These are phyloP conservation scores for Pseudomyrmex concolor DNA, from an alignment of 1,140 invertebrate species.

Conservation along the genomic window DNA sequence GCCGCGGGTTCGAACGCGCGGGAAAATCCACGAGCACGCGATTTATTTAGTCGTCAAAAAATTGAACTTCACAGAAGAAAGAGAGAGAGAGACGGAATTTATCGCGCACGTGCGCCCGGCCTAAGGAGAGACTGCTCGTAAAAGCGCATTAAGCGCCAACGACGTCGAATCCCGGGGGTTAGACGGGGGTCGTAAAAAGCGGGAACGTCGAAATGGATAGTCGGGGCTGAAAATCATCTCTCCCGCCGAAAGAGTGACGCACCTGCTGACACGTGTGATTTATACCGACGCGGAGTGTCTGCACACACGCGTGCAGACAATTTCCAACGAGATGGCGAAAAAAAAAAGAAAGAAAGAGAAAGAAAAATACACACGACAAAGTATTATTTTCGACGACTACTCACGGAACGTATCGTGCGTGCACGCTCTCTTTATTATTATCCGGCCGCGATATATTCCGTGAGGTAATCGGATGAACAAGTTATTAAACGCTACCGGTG, in stretches of 20 bases:
- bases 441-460: conserved; percentile 37
- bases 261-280: conserved; percentile 58
- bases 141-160: conserved; percentile 54
- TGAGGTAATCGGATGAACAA: conserved; percentile 49
- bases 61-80: too few relatives aligned
- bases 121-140: conserved; percentile 37
- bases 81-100: conserved; percentile 14
- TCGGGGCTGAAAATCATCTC: conserved; percentile 4
- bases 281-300: conserved; percentile 31
- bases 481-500: conserved; percentile 47
- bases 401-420: neutral
- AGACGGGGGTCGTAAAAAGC: conserved; percentile 45
- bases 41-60: too few relatives aligned
- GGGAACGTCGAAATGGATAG: conserved; percentile 54
- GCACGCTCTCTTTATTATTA: conserved; percentile 36
- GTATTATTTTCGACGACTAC: conserved; percentile 27
- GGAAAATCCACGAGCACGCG: too few relatives aligned
- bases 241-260: conserved; percentile 42
- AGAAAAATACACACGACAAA: neutral
- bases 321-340: neutral
- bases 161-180: conserved; percentile 7
- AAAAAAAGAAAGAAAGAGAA: conserved; percentile 7
- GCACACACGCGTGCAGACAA: conserved; percentile 20
- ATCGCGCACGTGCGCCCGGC: neutral
- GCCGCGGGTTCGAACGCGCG: too few relatives aligned